Conservation (phyloP, 2,113 vertebrate genomes). For the Taxidea taxus region DNA sequence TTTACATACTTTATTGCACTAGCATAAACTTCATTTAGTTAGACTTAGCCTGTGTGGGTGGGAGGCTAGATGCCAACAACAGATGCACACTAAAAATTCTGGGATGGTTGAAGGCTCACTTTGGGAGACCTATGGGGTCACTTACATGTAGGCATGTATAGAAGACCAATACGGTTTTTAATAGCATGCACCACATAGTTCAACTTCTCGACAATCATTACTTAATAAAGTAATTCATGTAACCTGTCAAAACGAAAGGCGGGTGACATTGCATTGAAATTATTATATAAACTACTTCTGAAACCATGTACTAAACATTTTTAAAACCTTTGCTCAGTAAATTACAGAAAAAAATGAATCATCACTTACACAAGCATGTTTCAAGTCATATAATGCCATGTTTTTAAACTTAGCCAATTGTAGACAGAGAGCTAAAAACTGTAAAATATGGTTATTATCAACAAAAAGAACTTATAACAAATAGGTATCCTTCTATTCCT, state of each 20-base stretch:
- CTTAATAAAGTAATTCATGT: conserved; percentile 36
- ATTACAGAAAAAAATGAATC: neutral
- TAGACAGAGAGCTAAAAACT: neutral
- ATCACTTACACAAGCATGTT: neutral
- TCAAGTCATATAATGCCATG: neutral
- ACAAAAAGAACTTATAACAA: conserved; percentile 29
- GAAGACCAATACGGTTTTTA: conserved; percentile 46
- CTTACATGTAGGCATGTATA: conserved; percentile 65
- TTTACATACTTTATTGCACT: conserved; percentile 48
- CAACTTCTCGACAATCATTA: conserved; percentile 26
- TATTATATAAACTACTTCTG: neutral
- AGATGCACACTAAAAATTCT: conserved; percentile 76
- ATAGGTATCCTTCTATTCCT: neutral
- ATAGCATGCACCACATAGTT: conserved; percentile 1
- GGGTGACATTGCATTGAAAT: neutral
- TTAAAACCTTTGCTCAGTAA: neutral
- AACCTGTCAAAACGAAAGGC: neutral
- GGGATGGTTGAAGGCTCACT: conserved; percentile 75
- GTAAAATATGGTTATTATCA: neutral
- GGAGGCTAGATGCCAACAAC: conserved; percentile 75
- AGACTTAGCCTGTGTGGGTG: conserved; percentile 70
- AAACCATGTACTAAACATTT: neutral
- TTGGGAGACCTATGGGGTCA: conserved; percentile 65
- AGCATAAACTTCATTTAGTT: conserved; percentile 72
- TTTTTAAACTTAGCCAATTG: neutral